These are phyloP conservation scores for Manis javanica DNA, from an alignment of 2,797 vertebrate species.

Conservation along the genomic window DNA sequence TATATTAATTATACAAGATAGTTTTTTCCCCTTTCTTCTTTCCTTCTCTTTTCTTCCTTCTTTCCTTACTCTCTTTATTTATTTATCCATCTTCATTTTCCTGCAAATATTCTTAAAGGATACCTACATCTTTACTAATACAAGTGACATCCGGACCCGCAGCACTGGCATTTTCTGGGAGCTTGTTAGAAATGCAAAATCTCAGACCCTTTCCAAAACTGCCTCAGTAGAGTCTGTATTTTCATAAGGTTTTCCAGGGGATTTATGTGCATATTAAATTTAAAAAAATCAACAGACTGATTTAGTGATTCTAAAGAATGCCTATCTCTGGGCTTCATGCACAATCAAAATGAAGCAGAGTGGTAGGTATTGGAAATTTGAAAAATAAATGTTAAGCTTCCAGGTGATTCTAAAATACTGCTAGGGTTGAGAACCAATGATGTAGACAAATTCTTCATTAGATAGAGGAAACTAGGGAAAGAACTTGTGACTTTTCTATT, in stretches of 20 bases:
- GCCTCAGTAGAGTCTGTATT: neutral
- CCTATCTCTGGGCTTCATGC: neutral
- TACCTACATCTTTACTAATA: neutral
- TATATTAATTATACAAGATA: neutral
- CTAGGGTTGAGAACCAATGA: neutral
- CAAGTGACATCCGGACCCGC: neutral
- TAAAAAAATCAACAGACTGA: neutral
- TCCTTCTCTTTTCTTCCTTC: neutral
- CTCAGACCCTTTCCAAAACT: neutral
- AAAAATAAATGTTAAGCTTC: neutral
- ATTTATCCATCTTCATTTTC: neutral
- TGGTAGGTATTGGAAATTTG: neutral
- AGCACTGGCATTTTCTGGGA: neutral
- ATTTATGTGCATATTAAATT: neutral
- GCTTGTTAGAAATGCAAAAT: neutral
- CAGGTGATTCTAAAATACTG: neutral
- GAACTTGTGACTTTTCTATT: neutral
- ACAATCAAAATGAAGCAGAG: neutral
- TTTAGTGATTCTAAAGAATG: neutral
- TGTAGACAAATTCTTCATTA: neutral
- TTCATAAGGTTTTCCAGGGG: neutral
- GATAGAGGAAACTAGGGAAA: neutral
- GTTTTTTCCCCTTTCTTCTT: neutral
- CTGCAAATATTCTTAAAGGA: neutral
- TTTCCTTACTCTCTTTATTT: neutral